Conservation (phyloP, 2,113 vertebrate species). For the Struthio camelus region DNA sequence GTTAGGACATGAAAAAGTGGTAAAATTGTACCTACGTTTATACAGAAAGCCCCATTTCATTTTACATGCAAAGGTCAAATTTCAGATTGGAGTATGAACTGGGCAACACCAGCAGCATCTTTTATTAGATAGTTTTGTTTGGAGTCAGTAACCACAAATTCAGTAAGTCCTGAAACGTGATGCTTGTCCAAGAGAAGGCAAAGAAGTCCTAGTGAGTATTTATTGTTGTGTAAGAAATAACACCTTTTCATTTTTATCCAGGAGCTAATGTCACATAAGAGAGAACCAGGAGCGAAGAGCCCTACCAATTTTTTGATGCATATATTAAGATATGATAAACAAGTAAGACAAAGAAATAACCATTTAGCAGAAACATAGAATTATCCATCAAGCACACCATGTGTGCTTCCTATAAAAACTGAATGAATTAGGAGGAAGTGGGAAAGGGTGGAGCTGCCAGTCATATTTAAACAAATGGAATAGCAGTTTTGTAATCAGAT, state of each 20-base stretch:
- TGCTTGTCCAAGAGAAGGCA: background rate
- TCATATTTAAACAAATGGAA: constrained; percentile 1
- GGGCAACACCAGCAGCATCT: background rate
- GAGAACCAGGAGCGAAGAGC: background rate
- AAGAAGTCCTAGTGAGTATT: background rate
- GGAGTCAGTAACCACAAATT: background rate
- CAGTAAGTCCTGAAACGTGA: background rate
- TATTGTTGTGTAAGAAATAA: background rate
- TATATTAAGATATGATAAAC: background rate
- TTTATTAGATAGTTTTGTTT: background rate
- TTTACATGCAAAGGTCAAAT: background rate
- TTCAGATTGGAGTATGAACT: background rate
- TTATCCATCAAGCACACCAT: background rate
- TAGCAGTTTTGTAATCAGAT: background rate
- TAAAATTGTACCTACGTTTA: background rate
- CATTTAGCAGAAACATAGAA: background rate
- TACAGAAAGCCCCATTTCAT: background rate
- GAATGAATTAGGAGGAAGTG: constrained; percentile 10
- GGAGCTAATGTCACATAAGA: background rate
- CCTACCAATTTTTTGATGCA: background rate
- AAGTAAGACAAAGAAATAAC: background rate
- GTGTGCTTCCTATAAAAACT: background rate
- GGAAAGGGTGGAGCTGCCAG: background rate
- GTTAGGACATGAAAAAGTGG: background rate
- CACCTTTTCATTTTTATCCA: background rate